Conservation (phyloP, 2,888 invertebrate species). For the Ennomos quercinarius region DNA sequence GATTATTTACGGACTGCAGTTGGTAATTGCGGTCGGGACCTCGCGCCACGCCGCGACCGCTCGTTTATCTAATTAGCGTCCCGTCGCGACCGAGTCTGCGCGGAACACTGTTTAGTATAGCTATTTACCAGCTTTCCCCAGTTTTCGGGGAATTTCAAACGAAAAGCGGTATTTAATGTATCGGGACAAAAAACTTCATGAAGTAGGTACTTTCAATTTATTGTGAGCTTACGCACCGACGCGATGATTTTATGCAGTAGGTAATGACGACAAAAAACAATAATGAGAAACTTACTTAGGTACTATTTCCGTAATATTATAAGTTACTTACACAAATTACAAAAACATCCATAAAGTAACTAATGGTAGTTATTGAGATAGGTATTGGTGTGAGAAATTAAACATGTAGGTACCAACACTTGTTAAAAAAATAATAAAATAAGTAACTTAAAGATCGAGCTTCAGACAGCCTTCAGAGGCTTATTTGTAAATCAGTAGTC, state of each 20-base stretch:
- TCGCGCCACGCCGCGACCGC: conserved; percentile 72
- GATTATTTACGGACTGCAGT: conserved; percentile 78
- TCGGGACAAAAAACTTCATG: no score
- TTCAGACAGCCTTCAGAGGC: neutral
- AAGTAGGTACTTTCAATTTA: no score
- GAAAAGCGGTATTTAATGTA: no score
- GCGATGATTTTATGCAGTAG: no score
- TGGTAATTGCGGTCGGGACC: conserved; percentile 83
- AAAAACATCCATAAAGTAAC: neutral
- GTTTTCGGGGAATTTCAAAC: neutral
- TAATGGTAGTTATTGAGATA: no score
- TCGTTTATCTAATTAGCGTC: conserved; percentile 83
- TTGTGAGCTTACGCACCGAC: no score
- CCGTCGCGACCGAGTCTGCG: conserved; percentile 58
- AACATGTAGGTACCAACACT: no score
- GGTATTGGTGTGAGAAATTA: no score
- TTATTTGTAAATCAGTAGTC: neutral
- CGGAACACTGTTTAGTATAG: conserved; percentile 24
- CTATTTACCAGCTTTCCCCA: conserved; percentile 20
- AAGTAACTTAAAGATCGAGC: neutral
- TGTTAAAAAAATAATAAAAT: neutral
- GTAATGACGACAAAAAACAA: no score
- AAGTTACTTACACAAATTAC: neutral
- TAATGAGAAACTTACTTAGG: no score
- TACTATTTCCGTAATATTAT: no score